Evolutionary conservation across 2,113 vertebrate genomes (phyloP), one percentile per base, ranked within the genome.

Genomic region (Ursus arctos): DNA sequence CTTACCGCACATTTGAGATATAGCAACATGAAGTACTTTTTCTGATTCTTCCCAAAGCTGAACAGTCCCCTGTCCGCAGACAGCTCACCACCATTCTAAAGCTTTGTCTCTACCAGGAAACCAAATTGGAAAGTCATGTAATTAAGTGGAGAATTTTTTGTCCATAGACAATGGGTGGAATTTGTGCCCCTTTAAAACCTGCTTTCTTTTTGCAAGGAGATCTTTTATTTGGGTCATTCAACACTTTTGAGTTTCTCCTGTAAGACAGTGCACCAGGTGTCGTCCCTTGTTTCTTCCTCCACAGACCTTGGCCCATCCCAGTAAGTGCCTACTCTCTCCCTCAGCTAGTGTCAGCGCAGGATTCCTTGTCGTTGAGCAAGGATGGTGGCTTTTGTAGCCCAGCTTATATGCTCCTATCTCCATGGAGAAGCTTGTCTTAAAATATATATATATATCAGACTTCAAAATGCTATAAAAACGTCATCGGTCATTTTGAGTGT

Each of bases 381-480:
- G n/a, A 33, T 72, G 91, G n/a, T 7, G 1, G 6, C 55, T 33
- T 1, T 53, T 61, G 47, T 10, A 71, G 6, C 63, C 26, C 6
- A 31, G 15, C 22, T 90, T 84, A 47, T 4, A 0, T 57, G 21
- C 24, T 91, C 65, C 51, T 71, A 15, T 40, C 63, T 94, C 49
- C 40, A 21, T 65, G 16, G 40, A 91, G n/a, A 90, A 83, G 6
- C 18, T 47, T 40, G 26, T 43, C 43, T 43, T 43, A 43, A 43
- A 43, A 43, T 43, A 43, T 6, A 43, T 43, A 43, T 43, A 43
- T 43, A 43, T 43, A 43, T 76, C 59, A 67, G 24, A 84, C 49
- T 91, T 85, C 24, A 36, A 84, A 93, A 80, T 72, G 67, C 40
- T 77, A 40, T 69, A 76, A 43, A 96, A 94, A 91, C 11, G 74